Evolutionary conservation across 2,888 invertebrate genomes (phyloP).

Genomic region (Dastarcus helophoroides): DNA sequence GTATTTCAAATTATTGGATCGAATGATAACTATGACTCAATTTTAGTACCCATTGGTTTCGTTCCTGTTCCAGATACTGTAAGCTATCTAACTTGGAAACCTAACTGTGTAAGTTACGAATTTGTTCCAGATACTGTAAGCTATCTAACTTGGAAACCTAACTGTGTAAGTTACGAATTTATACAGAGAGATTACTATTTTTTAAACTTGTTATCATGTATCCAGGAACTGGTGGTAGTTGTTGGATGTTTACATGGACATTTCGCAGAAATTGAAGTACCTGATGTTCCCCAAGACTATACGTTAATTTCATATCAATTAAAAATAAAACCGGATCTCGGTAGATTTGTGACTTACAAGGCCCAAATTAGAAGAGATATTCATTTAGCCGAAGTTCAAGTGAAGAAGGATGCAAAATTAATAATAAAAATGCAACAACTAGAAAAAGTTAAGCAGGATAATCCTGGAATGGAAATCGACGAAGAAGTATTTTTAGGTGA

Average conservation of each 20-base stretch:
- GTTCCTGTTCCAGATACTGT: conserved; percentile 51
- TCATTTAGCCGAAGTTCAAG: conserved; percentile 44
- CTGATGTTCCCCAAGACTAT: conserved; percentile 33
- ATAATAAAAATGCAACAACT: conserved; percentile 46
- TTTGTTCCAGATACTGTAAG: conserved; percentile 50
- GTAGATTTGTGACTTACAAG: conserved; percentile 48
- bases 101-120: conserved; percentile 42
- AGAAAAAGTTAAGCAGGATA: conserved; percentile 42
- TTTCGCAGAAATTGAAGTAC: conserved; percentile 42
- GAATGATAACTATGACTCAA: conserved; percentile 30
- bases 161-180: conserved; percentile 44
- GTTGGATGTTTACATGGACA: conserved; percentile 46
- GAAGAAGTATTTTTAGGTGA: conserved; percentile 50
- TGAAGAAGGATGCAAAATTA: conserved; percentile 40
- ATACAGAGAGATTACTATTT: no score
- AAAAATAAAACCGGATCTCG: conserved; percentile 27
- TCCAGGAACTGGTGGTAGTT: conserved; percentile 36
- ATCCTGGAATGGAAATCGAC: conserved; percentile 49
- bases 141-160: conserved; percentile 53
- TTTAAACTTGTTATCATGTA: no score
- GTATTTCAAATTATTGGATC: conserved; percentile 41
- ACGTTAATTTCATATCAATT: conserved; percentile 39
- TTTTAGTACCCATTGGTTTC: conserved; percentile 54
- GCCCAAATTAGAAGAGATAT: conserved; percentile 47
- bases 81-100: conserved; percentile 56